A percentile compares a stretch with the other conserved stretches of the same genome.
Conservation (phyloP, 2,113 vertebrate species). For the Oryzias javanicus region DNA sequence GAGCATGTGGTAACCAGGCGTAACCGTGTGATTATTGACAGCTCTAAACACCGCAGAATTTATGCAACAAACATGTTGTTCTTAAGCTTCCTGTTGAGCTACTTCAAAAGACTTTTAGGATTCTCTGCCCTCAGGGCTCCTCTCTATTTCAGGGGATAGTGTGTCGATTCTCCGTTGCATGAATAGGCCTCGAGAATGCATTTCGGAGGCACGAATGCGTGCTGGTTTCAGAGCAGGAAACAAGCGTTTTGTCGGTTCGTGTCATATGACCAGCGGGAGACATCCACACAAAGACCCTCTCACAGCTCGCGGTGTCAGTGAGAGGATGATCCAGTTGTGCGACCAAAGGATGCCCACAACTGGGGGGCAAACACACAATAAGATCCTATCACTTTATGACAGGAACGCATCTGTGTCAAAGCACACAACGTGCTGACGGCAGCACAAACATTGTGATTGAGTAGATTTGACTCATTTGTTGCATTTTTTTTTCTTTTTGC, state of each 20-base stretch:
- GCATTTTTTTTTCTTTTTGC: too few species aligned
- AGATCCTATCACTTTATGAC: slow-evolving; percentile 1
- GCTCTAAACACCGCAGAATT: slow-evolving; percentile 41
- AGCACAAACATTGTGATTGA: too few species aligned
- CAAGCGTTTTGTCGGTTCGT: slow-evolving; percentile 45
- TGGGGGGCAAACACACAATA: slow-evolving; percentile 2
- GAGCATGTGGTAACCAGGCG: slow-evolving; percentile 13
- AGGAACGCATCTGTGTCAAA: too few species aligned
- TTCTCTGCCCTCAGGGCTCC: neutral
- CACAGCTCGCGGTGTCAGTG: slow-evolving; percentile 37
- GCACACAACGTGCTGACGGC: too few species aligned
- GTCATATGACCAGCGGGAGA: slow-evolving; percentile 65
- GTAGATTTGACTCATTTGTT: too few species aligned
- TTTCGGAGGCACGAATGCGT: slow-evolving; percentile 19
- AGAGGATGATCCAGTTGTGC: slow-evolving; percentile 39
- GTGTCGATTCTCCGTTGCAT: too few species aligned
- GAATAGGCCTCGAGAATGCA: slow-evolving; percentile 16
- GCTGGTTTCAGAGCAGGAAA: slow-evolving; percentile 50
- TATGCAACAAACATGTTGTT: slow-evolving; percentile 19
- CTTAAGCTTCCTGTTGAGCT: slow-evolving; percentile 38
- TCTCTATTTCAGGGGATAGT: neutral
- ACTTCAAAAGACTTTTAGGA: neutral
- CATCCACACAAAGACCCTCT: slow-evolving; percentile 60
- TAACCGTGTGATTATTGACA: slow-evolving; percentile 37
- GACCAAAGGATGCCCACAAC: slow-evolving; percentile 8